Evolutionary conservation across 2,113 vertebrate genomes (phyloP), one percentile per base, ranked within the genome.

Genomic region (Onychostoma macrolepis): DNA sequence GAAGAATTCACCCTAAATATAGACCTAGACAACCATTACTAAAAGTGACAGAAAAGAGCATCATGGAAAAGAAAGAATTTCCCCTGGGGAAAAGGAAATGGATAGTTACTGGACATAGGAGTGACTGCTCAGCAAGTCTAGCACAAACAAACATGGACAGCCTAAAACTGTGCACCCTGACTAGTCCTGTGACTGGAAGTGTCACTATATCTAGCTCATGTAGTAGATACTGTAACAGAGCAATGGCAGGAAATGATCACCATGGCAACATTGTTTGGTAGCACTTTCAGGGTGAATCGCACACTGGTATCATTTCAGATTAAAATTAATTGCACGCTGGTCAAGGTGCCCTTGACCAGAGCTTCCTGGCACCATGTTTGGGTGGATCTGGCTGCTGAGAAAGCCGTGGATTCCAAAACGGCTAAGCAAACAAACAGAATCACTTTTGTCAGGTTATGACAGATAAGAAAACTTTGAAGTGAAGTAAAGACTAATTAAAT

Each of bases 81-180:
- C 63, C 71, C 50, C 17, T 21, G 19, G 84, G 80, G 89, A 84
- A 88, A 67, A 86, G 89, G 86, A 88, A 88, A 86, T 58, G 65
- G 26, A 84, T 38, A 19, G n/a, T 79, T 87, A 89, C 86, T 87
- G 86, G 78, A 89, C 63, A 38, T 41, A 85, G 58, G 85, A 80
- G 12, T 75, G 69, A 80, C 53, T 84, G 65, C 77, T 61, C 45
- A 50, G 86, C 67, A 61, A 17, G 30, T 41, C 56, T 78, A 8
- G 36, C 61, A 65, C 19, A 87, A 65, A 74, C 58, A 84, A 79
- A 65, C 77, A 67, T 12, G 28, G 36, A 78, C 4, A n/a, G 65
- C 74, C 75, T 80, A 43, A 69, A 63, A 83, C 61, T 53, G 69
- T 28, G 6, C 11, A 81, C 50, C 36, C 84, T 78, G 33, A 67